These are phyloP conservation scores for Tachina fera DNA, from an alignment of 2,888 invertebrate species.

Conservation along the genomic window DNA sequence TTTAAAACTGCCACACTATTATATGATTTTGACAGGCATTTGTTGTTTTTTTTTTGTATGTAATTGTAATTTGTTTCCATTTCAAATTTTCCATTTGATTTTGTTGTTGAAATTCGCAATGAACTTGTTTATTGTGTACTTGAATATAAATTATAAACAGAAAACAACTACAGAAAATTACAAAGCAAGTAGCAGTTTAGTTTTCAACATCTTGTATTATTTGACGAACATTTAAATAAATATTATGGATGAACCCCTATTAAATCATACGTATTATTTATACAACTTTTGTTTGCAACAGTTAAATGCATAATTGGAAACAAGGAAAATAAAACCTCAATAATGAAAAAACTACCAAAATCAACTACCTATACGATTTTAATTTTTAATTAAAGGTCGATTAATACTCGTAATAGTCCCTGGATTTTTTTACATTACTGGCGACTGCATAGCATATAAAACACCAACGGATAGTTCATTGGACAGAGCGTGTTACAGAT, in stretches of 20 bases:
- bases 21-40: conserved; percentile 60
- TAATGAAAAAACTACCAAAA: conserved; percentile 1
- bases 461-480: too few relatives aligned
- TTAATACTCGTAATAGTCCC: neutral
- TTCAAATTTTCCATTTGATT: conserved; percentile 38
- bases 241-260: neutral
- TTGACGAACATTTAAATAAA: neutral
- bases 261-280: neutral
- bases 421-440: neutral
- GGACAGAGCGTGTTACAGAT: too few relatives aligned
- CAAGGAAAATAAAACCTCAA: conserved; percentile 33
- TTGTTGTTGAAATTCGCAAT: conserved; percentile 56
- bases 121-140: conserved; percentile 65
- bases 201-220: conserved; percentile 24
- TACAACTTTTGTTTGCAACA: conserved; percentile 38
- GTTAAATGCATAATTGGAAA: conserved; percentile 62
- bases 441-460: too few relatives aligned
- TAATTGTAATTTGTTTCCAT: conserved; percentile 14
- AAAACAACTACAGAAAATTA: conserved; percentile 20
- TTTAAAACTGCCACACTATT: conserved; percentile 66
- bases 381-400: neutral
- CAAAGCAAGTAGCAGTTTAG: conserved; percentile 32
- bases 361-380: neutral
- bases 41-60: conserved; percentile 26
- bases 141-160: conserved; percentile 44